Evolutionary conservation across 2,888 invertebrate species (phyloP).

Genomic region (Oscheius sp.): DNA sequence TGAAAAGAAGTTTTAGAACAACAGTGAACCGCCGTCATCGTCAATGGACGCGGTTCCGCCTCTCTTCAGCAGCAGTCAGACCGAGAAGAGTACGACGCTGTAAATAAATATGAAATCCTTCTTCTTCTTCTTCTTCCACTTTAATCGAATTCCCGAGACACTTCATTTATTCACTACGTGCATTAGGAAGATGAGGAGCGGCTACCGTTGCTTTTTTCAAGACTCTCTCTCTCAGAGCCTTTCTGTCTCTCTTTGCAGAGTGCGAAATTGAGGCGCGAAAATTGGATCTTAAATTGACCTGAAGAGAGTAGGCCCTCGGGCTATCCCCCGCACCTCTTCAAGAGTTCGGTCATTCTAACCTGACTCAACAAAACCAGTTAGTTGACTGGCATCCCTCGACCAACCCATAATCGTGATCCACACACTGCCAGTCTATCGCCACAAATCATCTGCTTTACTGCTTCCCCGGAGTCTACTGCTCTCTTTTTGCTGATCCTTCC

Average conservation of each 20-base stretch:
- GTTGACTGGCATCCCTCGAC: no score
- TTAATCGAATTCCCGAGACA: conserved; percentile 1
- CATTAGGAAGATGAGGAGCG: conserved; percentile 7
- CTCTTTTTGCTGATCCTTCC: no score
- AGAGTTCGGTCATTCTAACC: not conserved
- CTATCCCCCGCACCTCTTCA: conserved; percentile 2
- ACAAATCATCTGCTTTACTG: conserved; percentile 10
- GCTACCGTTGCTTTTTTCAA: not conserved
- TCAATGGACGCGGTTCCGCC: conserved; percentile 11
- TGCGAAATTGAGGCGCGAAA: conserved; percentile 28
- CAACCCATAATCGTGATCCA: not conserved
- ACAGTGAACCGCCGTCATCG: conserved; percentile 18
- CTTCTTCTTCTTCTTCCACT: not conserved
- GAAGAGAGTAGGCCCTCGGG: not conserved
- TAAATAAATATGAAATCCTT: conserved; percentile 21
- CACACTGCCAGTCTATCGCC: not conserved
- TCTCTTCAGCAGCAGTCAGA: not conserved
- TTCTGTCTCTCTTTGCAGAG: not conserved
- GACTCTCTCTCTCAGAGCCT: not conserved
- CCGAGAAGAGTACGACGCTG: conserved; percentile 20
- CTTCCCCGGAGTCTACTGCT: not conserved
- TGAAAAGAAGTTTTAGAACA: not conserved
- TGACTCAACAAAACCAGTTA: no score
- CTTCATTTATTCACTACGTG: conserved; percentile 21
- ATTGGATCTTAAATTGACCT: conserved; percentile 29